phyloP scores from a whole-genome alignment of 2,113 vertebrate genomes.

The Isichthys henryi region DNA sequence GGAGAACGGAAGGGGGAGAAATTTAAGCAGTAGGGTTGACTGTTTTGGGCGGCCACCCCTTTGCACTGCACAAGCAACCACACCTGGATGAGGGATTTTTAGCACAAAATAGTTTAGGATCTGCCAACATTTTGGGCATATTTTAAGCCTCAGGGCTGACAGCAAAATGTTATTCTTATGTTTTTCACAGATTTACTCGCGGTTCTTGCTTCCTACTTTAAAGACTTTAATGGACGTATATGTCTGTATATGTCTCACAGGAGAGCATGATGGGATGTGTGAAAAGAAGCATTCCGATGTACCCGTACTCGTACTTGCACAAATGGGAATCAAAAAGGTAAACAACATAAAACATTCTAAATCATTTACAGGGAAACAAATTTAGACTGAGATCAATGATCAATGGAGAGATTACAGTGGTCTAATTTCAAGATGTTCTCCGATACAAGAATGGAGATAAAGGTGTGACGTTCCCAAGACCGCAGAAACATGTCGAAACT shows the following conservation, averaged over 20 bases:
- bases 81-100: background rate
- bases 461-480: background rate
- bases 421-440: background rate
- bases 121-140: background rate
- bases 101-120: background rate
- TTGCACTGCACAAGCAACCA: background rate
- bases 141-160: background rate
- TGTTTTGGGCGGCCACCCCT: background rate
- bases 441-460: background rate
- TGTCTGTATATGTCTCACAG: background rate
- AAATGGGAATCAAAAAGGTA: background rate
- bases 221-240: background rate
- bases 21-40: background rate
- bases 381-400: background rate
- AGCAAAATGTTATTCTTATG: background rate
- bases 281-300: background rate
- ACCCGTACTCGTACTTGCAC: background rate
- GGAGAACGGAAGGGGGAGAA: background rate
- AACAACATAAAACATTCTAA: background rate
- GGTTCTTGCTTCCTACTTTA: background rate
- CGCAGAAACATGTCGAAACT: background rate
- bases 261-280: background rate
- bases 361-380: background rate
- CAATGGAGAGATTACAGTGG: background rate
- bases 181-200: background rate